Base-by-base conservation (phyloP, 2,797 vertebrate species). In the Pseudochirops corinnae region DNA sequence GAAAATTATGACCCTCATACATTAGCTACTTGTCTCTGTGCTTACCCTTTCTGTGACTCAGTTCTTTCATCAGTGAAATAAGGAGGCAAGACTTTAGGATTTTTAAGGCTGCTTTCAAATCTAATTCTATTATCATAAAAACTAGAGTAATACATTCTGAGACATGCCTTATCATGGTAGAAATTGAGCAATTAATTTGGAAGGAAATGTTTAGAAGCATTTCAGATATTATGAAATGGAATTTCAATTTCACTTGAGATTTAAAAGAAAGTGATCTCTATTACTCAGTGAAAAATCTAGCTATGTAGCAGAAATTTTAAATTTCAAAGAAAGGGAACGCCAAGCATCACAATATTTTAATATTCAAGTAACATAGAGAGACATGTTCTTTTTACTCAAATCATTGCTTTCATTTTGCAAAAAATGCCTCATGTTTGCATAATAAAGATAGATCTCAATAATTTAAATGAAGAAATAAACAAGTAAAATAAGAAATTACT, bases 401-500 rank as follows among this genome's bases (percentile, higher is more conserved):
- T 53, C 91, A 93, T 18, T 29, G 33, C 2, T 67, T 95, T 94
- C 9, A 26, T 50, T 94, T 92, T 67, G 50, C 29, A 95, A 91
- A 94, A 91, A 94, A 57, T 93, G 0, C 93, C 96, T 97, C 58
- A 93, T 82, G 67, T 56, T 93, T 57, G 91, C 62, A 95, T 94
- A 94, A 95, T 18, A 93, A 0, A 91, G 28, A 92, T 60, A 50
- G 33, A 67, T 92, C 91, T 96, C 94, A 55, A 92, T 90, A 96
- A 67, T 92, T 96, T 93, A 96, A 97, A 95, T 90, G 31, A 33
- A 95, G 50, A 94, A 57, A 60, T 95, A 96, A 91, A 91, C n/a
- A 60, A 56, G n/a, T n/a, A 93, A 95, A 94, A 57, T 62, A 56
- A 52, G 31, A 24, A n/a, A 11, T 94, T 55, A 52, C 90, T 90